Evolutionary conservation across 1,140 invertebrate genomes (phyloP).

Genomic region (Pogonomyrmex barbatus): DNA sequence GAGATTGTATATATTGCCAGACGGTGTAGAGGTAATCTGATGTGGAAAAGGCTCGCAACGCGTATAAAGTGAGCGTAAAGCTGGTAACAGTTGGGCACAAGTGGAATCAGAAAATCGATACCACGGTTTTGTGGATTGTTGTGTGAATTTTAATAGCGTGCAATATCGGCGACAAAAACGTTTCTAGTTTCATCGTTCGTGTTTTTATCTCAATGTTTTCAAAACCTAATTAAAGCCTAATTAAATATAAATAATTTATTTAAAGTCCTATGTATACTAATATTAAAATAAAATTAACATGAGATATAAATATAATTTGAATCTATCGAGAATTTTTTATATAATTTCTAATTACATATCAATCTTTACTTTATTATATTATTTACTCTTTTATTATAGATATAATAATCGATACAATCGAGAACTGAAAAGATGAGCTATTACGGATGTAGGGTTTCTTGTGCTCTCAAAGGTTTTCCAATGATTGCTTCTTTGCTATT

Average conservation of each 20-base stretch:
- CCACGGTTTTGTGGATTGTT: constrained; percentile 44
- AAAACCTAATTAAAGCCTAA: too few species aligned
- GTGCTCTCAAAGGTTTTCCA: constrained; percentile 45
- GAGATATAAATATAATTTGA: background rate
- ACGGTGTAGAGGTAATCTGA: constrained; percentile 36
- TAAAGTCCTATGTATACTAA: background rate
- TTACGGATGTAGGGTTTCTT: background rate
- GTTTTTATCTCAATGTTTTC: background rate
- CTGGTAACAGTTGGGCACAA: constrained; percentile 47
- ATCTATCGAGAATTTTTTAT: background rate
- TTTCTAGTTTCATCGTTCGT: background rate
- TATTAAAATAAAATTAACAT: constrained; percentile 13
- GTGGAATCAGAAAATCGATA: constrained; percentile 59
- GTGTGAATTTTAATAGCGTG: constrained; percentile 43
- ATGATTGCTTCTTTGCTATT: constrained; percentile 60
- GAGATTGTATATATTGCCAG: constrained; percentile 45
- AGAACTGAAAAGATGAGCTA: background rate
- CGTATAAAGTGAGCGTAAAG: constrained; percentile 50
- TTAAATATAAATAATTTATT: background rate
- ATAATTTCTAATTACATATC: background rate
- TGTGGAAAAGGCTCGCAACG: constrained; percentile 42
- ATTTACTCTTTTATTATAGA: too few species aligned
- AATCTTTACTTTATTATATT: too few species aligned
- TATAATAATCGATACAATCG: constrained; percentile 4
- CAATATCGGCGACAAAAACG: constrained; percentile 7